Evolutionary conservation across 92 coral and sea anemone genomes (phyloP).

Genomic region (Anthopleura xanthogrammica): DNA sequence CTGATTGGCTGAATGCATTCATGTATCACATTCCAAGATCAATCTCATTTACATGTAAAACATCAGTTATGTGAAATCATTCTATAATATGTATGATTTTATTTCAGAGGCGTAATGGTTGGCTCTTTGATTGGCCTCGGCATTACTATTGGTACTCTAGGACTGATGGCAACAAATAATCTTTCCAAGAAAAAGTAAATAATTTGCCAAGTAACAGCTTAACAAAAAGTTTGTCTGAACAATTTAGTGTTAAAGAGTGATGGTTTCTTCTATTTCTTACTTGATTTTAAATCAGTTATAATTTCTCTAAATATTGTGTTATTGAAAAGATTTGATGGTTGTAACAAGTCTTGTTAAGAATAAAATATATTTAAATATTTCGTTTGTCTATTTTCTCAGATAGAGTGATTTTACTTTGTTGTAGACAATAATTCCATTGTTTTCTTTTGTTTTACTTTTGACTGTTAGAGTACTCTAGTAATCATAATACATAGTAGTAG

Average conservation of each 20-base stretch:
- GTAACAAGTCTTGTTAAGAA: not conserved
- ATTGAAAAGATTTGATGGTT: not conserved
- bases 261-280: not conserved
- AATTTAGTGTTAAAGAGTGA: not conserved
- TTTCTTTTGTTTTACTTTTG: too few relatives aligned
- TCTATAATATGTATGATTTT: not conserved
- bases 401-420: too few relatives aligned
- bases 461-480: too few relatives aligned
- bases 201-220: not conserved
- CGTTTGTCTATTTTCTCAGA: not conserved
- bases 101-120: slow-evolving; percentile 26
- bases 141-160: slow-evolving; percentile 10
- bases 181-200: slow-evolving; percentile 5
- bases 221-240: not conserved
- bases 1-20: not conserved
- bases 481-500: too few relatives aligned
- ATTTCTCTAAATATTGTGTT: not conserved
- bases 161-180: slow-evolving; percentile 26
- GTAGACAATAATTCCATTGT: too few relatives aligned
- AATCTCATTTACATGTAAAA: too few relatives aligned
- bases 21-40: too few relatives aligned
- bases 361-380: not conserved
- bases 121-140: slow-evolving; percentile 24
- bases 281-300: not conserved
- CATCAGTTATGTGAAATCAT: not conserved